phyloP scores from a whole-genome alignment of 2,113 vertebrate genomes.

The Cebus imitator region DNA sequence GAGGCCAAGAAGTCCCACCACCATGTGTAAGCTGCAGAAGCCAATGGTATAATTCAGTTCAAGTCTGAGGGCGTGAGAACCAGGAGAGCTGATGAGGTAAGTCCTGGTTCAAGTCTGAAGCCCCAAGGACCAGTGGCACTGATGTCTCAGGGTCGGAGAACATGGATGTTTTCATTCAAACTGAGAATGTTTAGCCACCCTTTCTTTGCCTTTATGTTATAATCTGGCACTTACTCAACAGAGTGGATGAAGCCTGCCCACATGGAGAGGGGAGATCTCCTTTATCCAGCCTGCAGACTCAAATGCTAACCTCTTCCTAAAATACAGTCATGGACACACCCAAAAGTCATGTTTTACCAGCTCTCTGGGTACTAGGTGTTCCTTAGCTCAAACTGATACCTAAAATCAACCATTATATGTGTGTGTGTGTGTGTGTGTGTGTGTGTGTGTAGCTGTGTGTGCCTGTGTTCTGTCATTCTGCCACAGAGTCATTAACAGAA shows the following conservation, averaged over 20 bases:
- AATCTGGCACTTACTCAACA: neutral
- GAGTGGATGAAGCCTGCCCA: neutral
- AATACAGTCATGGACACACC: neutral
- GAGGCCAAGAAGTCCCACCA: neutral
- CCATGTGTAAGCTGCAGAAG: neutral
- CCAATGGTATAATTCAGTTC: neutral
- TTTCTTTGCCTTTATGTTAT: neutral
- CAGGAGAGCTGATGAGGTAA: neutral
- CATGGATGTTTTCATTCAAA: neutral
- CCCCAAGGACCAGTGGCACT: neutral
- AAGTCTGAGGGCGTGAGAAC: neutral
- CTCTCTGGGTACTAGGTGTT: neutral
- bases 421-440: neutral
- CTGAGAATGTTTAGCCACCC: neutral
- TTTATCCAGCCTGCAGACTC: neutral
- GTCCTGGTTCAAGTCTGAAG: neutral
- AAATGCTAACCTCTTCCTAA: neutral
- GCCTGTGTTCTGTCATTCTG: neutral
- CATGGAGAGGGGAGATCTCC: neutral
- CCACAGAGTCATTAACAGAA: constrained; percentile 20
- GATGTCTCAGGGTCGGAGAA: neutral
- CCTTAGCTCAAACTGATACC: neutral
- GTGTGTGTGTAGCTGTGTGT: rapidly evolving
- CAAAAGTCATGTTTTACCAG: neutral
- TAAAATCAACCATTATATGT: neutral